These are phyloP conservation scores for Xiphophorus maculatus DNA, from an alignment of 2,113 vertebrate genomes.

Conservation along the genomic window DNA sequence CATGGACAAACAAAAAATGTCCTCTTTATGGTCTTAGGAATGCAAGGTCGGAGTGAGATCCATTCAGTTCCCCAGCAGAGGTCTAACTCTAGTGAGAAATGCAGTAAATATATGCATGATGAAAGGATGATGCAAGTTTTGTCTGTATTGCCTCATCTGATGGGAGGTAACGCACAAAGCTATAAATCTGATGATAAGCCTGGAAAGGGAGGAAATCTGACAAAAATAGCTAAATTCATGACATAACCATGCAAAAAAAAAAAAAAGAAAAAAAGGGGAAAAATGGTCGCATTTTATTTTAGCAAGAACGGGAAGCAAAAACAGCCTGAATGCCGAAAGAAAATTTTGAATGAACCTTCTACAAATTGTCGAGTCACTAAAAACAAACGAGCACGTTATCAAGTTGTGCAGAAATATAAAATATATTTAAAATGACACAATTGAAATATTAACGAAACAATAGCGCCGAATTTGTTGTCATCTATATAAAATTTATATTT, in stretches of 20 bases:
- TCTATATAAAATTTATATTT: rapidly evolving
- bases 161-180: neutral
- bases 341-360: neutral
- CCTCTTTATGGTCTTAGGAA: neutral
- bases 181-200: neutral
- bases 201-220: neutral
- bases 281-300: neutral
- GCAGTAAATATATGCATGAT: neutral
- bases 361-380: neutral
- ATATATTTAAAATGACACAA: neutral
- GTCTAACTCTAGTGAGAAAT: no score
- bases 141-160: slow-evolving; percentile 1
- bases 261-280: neutral
- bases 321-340: neutral
- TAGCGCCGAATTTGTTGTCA: neutral
- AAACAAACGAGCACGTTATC: neutral
- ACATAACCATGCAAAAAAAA: neutral
- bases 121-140: slow-evolving; percentile 32
- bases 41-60: neutral
- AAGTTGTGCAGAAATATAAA: neutral
- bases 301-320: neutral
- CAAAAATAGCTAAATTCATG: neutral
- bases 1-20: neutral
- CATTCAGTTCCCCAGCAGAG: neutral
- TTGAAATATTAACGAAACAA: neutral